Evolutionary conservation across 2,113 vertebrate genomes (phyloP).

Genomic region (Xenopus tropicalis): DNA sequence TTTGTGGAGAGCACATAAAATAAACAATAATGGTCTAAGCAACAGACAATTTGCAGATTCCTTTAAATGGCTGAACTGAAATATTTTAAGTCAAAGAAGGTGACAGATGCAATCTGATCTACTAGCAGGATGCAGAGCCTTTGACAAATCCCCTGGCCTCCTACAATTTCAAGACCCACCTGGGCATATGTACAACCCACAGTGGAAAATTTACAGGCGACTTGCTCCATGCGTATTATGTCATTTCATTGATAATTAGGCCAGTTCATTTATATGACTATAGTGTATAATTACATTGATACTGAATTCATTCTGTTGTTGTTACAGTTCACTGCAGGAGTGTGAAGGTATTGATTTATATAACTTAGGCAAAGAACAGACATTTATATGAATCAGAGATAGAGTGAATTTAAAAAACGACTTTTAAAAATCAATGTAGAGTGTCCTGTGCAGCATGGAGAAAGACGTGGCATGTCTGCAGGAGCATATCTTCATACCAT

Average conservation of each 20-base stretch:
- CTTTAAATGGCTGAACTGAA: no score
- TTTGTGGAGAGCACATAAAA: no score
- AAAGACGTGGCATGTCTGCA: not conserved
- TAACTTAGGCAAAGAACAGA: constrained; percentile 4
- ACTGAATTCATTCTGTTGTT: not conserved
- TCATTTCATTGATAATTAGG: constrained; percentile 18
- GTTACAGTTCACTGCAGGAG: not conserved
- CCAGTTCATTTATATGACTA: constrained; percentile 3
- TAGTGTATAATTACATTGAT: not conserved
- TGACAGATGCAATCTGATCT: no score
- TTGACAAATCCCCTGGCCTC: no score
- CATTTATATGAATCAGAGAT: not conserved
- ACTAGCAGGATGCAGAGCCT: no score
- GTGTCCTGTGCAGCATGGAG: not conserved
- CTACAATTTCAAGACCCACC: no score
- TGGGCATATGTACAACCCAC: no score
- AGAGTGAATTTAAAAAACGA: constrained; percentile 12
- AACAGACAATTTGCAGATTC: no score
- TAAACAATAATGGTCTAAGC: no score
- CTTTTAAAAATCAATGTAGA: constrained; percentile 24
- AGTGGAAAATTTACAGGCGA: no score
- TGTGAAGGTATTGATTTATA: constrained; percentile 12
- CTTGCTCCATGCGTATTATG: not conserved
- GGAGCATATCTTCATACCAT: not conserved
- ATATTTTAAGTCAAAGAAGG: no score